Percentiles rank a stretch among this genome's conserved stretches.
Conservation (phyloP, 1,140 invertebrate genomes). For the Nasonia vitripennis region DNA sequence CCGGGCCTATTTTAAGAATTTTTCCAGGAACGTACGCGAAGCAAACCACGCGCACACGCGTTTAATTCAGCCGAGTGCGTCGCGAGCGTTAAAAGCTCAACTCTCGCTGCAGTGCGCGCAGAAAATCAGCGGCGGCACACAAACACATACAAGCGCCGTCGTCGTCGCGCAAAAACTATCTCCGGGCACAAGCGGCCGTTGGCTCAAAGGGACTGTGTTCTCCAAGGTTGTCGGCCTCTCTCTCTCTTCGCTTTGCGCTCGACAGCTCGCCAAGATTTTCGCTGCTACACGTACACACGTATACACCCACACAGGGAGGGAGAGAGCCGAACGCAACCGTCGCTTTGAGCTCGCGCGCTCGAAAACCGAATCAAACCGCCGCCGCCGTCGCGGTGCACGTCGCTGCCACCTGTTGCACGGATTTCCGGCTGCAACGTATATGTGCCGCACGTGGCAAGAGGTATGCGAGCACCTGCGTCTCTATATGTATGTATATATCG, state of each 20-base stretch:
- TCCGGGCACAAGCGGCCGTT: no score
- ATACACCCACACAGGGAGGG: neutral
- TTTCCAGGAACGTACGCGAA: neutral
- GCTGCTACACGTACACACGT: neutral
- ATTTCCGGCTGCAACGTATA: conserved; percentile 63
- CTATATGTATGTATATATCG: neutral
- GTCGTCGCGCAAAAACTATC: neutral
- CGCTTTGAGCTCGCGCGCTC: conserved; percentile 15
- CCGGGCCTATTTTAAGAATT: neutral
- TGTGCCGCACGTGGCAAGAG: conserved; percentile 32
- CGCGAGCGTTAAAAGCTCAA: neutral
- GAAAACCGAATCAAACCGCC: conserved; percentile 56
- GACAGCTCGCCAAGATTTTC: neutral
- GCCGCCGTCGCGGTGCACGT: conserved; percentile 36
- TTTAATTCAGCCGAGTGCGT: no score
- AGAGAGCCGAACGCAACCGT: neutral
- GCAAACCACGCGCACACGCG: no score
- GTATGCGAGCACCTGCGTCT: neutral
- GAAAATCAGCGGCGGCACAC: no score
- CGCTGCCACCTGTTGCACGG: conserved; percentile 70
- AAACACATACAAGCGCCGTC: neutral
- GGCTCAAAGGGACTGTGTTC: no score
- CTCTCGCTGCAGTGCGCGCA: neutral
- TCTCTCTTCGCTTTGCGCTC: neutral
- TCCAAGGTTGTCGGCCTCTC: neutral